These are phyloP conservation scores for Decapterus maruadsi DNA, from an alignment of 2,797 vertebrate genomes.

Conservation along the genomic window DNA sequence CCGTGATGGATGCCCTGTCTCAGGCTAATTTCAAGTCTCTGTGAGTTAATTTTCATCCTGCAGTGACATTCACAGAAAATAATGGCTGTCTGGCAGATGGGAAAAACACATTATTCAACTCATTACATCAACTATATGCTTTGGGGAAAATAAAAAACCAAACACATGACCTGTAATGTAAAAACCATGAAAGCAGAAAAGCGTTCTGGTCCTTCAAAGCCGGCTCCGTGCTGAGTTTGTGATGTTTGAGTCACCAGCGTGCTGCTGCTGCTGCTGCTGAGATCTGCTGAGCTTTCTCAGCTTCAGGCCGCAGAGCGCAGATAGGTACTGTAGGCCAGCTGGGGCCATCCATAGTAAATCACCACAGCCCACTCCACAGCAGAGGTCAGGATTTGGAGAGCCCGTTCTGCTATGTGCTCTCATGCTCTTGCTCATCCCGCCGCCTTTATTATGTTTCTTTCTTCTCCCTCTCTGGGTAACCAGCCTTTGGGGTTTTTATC, in stretches of 20 bases:
- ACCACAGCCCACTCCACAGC: not conserved
- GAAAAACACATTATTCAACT: not conserved
- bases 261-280: not conserved
- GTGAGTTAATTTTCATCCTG: not conserved
- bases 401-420: constrained; percentile 15
- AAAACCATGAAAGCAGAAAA: not conserved
- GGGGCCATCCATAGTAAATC: constrained; percentile 29
- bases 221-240: constrained; percentile 4
- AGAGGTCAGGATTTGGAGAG: constrained; percentile 39
- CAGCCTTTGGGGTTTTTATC: constrained; percentile 45
- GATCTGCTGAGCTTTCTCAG: constrained; percentile 28
- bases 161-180: not conserved
- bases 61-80: not conserved
- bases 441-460: constrained; percentile 33
- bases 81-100: not conserved
- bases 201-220: not conserved
- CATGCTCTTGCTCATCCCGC: not conserved
- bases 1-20: not conserved
- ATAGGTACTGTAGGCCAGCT: not conserved
- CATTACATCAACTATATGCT: not conserved
- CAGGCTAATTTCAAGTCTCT: not conserved
- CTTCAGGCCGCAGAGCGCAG: constrained; percentile 17
- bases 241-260: not conserved
- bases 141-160: not conserved
- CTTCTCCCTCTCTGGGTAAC: constrained; percentile 26